Conservation (phyloP, 2,113 vertebrate species). For the Coracopsis vasa region DNA sequence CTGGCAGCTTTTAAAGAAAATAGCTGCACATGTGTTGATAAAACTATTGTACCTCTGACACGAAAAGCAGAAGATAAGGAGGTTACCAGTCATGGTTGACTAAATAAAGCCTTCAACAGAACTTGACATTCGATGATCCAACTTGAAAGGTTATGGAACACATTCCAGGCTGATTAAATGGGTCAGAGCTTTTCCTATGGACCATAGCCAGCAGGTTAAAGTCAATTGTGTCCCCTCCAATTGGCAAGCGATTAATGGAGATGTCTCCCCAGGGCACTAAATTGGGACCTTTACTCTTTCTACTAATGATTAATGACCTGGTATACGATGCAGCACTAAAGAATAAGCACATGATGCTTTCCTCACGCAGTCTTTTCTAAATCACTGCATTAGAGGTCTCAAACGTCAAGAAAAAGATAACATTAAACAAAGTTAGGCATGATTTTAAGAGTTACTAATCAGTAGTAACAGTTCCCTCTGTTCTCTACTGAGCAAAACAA, state of each 20-base stretch:
- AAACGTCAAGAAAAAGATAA: background rate
- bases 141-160: constrained; percentile 74
- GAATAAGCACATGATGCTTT: constrained; percentile 8
- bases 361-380: background rate
- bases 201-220: constrained; percentile 75
- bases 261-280: constrained; percentile 40
- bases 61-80: constrained; percentile 54
- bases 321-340: constrained; percentile 9
- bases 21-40: constrained; percentile 17
- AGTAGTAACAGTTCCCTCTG: background rate
- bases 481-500: background rate
- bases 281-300: constrained; percentile 61
- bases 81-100: constrained; percentile 59
- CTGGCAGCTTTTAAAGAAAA: constrained; percentile 50
- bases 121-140: constrained; percentile 65
- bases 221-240: constrained; percentile 78
- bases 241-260: constrained; percentile 73
- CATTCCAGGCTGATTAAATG: constrained; percentile 77
- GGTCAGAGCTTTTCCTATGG: constrained; percentile 72
- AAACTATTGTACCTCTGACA: constrained; percentile 65
- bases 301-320: constrained; percentile 68
- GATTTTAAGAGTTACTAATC: background rate
- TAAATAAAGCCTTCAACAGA: constrained; percentile 63
- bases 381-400: background rate
- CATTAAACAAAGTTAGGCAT: background rate